phyloP scores from a whole-genome alignment of 2,113 vertebrate species.

The Dicrurus megarhynchus region DNA sequence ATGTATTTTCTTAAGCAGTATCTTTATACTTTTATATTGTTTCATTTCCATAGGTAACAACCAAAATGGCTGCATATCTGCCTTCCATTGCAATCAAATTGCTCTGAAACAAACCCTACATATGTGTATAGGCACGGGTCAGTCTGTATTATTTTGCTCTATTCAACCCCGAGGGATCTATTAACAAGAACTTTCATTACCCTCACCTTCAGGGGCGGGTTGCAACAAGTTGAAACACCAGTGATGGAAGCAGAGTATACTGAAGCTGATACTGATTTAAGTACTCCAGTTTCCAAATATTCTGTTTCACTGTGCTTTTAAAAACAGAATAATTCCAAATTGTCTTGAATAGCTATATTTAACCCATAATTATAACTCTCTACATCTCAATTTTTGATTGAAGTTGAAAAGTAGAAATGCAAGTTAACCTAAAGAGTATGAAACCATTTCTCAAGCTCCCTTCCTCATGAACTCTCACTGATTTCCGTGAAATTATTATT shows the following conservation, averaged over 20 bases:
- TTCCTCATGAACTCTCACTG: not conserved
- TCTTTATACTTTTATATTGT: not conserved
- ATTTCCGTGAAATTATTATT: conserved; percentile 33
- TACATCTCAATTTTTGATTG: not conserved
- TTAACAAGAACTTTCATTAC: not conserved
- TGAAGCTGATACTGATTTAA: not conserved
- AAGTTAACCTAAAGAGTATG: not conserved
- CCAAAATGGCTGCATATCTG: not conserved
- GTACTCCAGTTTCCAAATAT: not conserved
- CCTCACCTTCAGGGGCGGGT: rapidly evolving
- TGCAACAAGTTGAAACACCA: not conserved
- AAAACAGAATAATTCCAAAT: not conserved
- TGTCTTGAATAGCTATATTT: not conserved
- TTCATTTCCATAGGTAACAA: not conserved
- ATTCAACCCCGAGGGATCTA: not conserved
- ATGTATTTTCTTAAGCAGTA: rapidly evolving
- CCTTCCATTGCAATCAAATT: not conserved
- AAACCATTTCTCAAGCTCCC: not conserved
- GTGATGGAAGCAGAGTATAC: not conserved
- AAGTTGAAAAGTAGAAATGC: not conserved
- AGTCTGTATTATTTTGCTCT: not conserved
- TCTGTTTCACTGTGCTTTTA: not conserved
- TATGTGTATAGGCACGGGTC: not conserved
- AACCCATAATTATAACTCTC: not conserved
- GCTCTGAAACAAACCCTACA: not conserved